Percentiles rank a stretch among this genome's conserved stretches.
These are phyloP conservation scores for Danio albolineatus DNA, from an alignment of 2,797 vertebrate genomes.

Conservation along the genomic window DNA sequence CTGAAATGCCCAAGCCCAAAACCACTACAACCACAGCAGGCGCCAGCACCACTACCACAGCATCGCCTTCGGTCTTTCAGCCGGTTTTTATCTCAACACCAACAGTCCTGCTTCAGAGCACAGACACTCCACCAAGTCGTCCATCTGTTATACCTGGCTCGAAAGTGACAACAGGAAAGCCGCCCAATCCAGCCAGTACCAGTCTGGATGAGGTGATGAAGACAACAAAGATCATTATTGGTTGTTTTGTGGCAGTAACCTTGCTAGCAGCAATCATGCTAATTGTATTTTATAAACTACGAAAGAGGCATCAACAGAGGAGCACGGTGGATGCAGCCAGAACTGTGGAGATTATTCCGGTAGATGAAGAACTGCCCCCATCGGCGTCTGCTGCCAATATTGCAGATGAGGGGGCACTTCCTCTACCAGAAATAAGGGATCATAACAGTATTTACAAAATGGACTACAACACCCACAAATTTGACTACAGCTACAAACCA, in stretches of 20 bases:
- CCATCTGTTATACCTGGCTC: slow-evolving; percentile 80
- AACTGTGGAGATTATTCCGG: slow-evolving; percentile 95
- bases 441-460: slow-evolving; percentile 85
- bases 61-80: slow-evolving; percentile 90
- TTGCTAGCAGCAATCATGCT: slow-evolving; percentile 96
- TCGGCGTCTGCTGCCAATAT: slow-evolving; percentile 80
- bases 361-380: slow-evolving; percentile 91
- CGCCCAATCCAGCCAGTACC: slow-evolving; percentile 79
- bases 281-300: slow-evolving; percentile 97
- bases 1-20: slow-evolving; percentile 90
- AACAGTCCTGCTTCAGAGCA: slow-evolving; percentile 92
- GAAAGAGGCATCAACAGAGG: slow-evolving; percentile 95
- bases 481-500: slow-evolving; percentile 78
- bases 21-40: slow-evolving; percentile 74
- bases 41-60: slow-evolving; percentile 83
- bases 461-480: slow-evolving; percentile 81
- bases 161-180: slow-evolving; percentile 81
- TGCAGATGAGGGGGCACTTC: slow-evolving; percentile 85
- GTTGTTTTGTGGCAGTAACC: slow-evolving; percentile 97
- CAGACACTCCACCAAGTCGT: slow-evolving; percentile 72
- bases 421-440: slow-evolving; percentile 90
- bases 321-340: slow-evolving; percentile 92
- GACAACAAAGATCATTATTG: slow-evolving; percentile 99
- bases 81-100: slow-evolving; percentile 97
- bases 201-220: slow-evolving; percentile 98